These are phyloP conservation scores for Catagonus wagneri DNA, from an alignment of 2,113 vertebrate genomes.

Conservation along the genomic window DNA sequence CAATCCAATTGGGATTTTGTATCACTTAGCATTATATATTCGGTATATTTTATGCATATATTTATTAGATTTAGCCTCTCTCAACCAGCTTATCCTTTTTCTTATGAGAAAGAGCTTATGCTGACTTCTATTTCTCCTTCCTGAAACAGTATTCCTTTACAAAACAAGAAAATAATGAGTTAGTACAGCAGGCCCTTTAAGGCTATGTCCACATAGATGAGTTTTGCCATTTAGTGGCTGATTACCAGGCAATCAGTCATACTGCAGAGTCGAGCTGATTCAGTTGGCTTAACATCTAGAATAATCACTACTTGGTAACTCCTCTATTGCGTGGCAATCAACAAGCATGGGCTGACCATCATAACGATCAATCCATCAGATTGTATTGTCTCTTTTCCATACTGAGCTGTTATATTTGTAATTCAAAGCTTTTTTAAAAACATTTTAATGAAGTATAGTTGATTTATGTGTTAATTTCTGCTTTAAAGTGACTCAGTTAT, in stretches of 20 bases:
- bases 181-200: neutral
- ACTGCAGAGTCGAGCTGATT: neutral
- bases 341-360: constrained; percentile 13
- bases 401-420: neutral
- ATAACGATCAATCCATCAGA: neutral
- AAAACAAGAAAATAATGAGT: constrained; percentile 54
- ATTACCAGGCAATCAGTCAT: neutral
- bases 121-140: constrained; percentile 55
- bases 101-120: constrained; percentile 51
- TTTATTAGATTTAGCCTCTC: constrained; percentile 15
- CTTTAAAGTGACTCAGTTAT: too few species aligned
- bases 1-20: constrained; percentile 2
- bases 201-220: neutral
- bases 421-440: constrained; percentile 22
- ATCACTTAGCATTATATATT: constrained; percentile 15
- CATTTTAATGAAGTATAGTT: too few species aligned
- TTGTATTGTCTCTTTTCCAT: neutral
- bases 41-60: constrained; percentile 29
- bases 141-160: constrained; percentile 53
- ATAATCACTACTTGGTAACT: constrained; percentile 22
- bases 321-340: constrained; percentile 25
- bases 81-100: constrained; percentile 51
- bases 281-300: constrained; percentile 12
- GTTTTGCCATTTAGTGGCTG: constrained; percentile 10
- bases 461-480: too few species aligned